These are phyloP conservation scores for Theonella swinhoei DNA, from an alignment of 37 sponge, comb jelly and placozoan species.

Conservation along the genomic window DNA sequence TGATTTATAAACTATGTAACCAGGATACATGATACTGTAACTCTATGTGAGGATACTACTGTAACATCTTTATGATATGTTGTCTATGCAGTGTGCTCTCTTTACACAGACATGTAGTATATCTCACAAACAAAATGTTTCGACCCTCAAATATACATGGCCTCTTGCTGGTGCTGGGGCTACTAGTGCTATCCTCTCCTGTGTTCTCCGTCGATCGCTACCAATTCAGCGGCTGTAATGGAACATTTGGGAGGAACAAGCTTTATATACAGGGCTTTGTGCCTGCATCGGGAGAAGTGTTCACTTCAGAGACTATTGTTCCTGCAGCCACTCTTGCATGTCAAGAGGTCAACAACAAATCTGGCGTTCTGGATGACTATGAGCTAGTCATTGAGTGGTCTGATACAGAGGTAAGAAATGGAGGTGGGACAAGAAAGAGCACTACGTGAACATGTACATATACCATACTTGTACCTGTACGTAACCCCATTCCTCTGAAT, in stretches of 20 bases:
- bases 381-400: conserved; percentile 30
- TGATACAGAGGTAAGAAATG: conserved; percentile 54
- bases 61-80: no score
- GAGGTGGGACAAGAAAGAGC: not conserved
- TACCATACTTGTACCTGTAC: not conserved
- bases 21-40: no score
- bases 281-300: conserved; percentile 21
- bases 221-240: not conserved
- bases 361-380: conserved; percentile 29
- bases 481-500: not conserved
- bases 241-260: not conserved
- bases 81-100: no score
- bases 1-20: no score
- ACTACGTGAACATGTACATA: not conserved
- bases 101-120: no score
- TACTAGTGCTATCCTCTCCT: not conserved
- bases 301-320: conserved; percentile 24
- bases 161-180: not conserved
- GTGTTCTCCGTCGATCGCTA: not conserved
- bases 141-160: no score
- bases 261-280: conserved; percentile 46
- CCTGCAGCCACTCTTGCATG: conserved; percentile 59
- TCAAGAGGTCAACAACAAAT: conserved; percentile 58
- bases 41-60: no score
- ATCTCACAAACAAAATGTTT: no score